Percentiles rank a stretch among this genome's conserved stretches.
These are phyloP conservation scores for Clamator glandarius DNA, from an alignment of 2,797 vertebrate species.

Conservation along the genomic window DNA sequence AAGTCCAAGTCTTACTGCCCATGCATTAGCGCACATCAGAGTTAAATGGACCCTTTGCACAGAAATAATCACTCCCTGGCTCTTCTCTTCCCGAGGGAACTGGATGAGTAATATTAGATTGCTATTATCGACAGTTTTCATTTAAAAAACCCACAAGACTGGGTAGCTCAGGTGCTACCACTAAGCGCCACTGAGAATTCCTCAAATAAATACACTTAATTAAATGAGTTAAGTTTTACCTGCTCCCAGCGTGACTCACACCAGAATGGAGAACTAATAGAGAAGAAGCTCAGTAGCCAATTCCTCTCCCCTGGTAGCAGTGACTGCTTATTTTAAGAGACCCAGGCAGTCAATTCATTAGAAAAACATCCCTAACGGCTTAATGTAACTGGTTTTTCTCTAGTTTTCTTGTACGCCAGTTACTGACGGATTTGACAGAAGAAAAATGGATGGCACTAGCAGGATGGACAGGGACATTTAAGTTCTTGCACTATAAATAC, in stretches of 20 bases:
- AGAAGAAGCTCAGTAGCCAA: background rate
- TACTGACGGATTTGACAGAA: background rate
- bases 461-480: rapidly evolving
- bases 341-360: rapidly evolving
- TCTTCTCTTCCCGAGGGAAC: background rate
- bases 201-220: background rate
- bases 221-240: conserved; percentile 8
- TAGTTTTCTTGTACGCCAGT: background rate
- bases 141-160: rapidly evolving
- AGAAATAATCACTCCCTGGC: background rate
- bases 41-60: background rate
- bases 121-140: background rate
- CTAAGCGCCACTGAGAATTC: background rate
- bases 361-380: background rate
- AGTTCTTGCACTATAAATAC: background rate
- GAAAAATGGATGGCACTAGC: rapidly evolving
- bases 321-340: background rate
- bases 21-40: rapidly evolving
- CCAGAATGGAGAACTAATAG: background rate
- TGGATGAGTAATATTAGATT: background rate
- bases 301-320: background rate
- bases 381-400: background rate
- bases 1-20: background rate
- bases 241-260: background rate
- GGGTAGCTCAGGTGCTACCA: background rate